Base-by-base conservation (phyloP, 2,797 vertebrate genomes). In the Lutjanus campechanus region DNA sequence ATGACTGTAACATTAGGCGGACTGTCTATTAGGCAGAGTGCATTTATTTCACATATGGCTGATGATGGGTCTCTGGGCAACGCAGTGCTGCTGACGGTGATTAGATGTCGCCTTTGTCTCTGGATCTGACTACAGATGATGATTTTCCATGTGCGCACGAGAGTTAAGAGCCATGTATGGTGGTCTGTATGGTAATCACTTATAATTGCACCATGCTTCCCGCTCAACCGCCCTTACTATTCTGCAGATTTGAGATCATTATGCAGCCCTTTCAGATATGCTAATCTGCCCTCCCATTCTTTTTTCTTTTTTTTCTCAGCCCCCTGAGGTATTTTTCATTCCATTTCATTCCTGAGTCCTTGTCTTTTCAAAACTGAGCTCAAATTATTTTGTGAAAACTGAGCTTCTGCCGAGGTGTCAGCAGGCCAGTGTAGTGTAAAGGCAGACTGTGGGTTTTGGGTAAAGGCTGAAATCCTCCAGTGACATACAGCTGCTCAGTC, bases 251-350 rank as follows among this genome's bases (percentile, higher is more conserved):
- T 72, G 17, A 59, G 51, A 79, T 82, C 58, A 85, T 85, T 83
- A 79, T 85, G 68, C 58, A 51, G 61, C 69, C 81, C 56, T 82
- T 74, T 82, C 74, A 84, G 74, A 85, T 81, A 86, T 83, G 72
- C 73, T 86, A 84, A 86, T 88, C 61, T 56, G 50, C 41, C 46
- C 20, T n/a, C 43, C 20, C 16, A 8, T 54, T 16, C 17, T 19
- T 73, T 40, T 41, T 51, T 9, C 2, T 25, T 44, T 44, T 44
- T 11, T 44, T 44, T 11, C 8, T 22, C 53, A 25, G 10, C 20
- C 54, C 61, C 51, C 64, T 67, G 19, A 69, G 74, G 78, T 78
- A 70, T 74, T 55, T 59, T 51, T 60, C 80, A 79, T 77, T 60
- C 55, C 61, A 62, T 85, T 84, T 76, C 66, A 73, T 67, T 44